Evolutionary conservation across 2,113 vertebrate genomes (phyloP), one percentile per base, ranked within the genome.

Genomic region (Pavo muticus): DNA sequence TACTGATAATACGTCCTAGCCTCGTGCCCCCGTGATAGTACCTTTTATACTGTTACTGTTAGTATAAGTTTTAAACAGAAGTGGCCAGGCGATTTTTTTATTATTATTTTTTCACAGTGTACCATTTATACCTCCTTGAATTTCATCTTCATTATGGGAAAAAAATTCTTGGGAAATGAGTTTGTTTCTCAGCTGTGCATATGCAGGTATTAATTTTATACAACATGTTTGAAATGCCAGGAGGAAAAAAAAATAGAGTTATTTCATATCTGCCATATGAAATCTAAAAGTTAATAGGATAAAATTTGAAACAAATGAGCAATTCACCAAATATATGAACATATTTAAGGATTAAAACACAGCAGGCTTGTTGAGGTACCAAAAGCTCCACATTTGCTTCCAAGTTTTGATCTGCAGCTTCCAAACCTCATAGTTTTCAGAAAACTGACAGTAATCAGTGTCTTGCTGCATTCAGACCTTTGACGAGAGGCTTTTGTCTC

Each of bases 131-230:
- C 0, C 13, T 14, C 23, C 6, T 69, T 89, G 12, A 48, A 81
- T 87, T 64, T 37, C 11, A 10, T 3, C 8, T 74, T 67, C 25
- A 24, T 63, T 45, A 27, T 5, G 1, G 1, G 6, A 1, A 3
- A 50, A 72, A 44, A 39, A 6, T 59, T 63, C 0, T 59, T 35
- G 25, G 3, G 19, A 61, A 77, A 84, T 35, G 1, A 75, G 3
- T 60, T 80, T 73, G 2, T 24, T n/a, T 42, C 19, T 56, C 7
- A 4, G 0, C 0, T n/a, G 13, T 30, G 42, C 8, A 47, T 47
- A 42, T 74, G 10, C 2, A 8, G 5, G 2, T 48, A 15, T 20
- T 44, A 40, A 27, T 52, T 71, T 81, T 40, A 39, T 21, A 8
- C 1, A 40, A 2, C 15, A 60, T 29, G 1, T 37, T 47, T 61